These are phyloP conservation scores for Microcebus tavaratra DNA, from an alignment of 2,113 vertebrate species.

Conservation along the genomic window DNA sequence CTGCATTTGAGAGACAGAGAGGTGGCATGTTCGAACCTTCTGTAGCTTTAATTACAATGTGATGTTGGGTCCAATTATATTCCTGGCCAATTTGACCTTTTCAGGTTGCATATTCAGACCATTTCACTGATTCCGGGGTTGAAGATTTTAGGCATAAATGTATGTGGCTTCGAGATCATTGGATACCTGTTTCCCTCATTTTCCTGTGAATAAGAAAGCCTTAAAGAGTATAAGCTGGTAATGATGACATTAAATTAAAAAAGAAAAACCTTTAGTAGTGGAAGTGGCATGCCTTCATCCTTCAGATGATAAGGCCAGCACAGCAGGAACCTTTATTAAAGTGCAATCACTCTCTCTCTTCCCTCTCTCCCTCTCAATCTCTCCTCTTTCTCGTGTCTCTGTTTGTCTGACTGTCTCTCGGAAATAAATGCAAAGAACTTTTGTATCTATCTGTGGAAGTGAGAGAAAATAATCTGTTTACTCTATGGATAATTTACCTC, in stretches of 20 bases:
- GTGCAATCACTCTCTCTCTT: background rate
- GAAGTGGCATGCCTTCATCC: conserved; percentile 63
- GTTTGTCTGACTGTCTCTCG: background rate
- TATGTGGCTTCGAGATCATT: conserved; percentile 28
- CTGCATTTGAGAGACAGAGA: conserved; percentile 77
- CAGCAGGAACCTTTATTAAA: conserved; percentile 11
- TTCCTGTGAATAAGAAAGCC: background rate
- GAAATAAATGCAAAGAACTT: background rate
- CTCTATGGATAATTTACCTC: background rate
- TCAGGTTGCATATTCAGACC: conserved; percentile 72
- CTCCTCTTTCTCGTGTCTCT: background rate
- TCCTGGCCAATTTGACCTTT: conserved; percentile 77
- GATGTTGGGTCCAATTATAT: conserved; percentile 81
- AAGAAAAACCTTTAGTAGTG: conserved; percentile 63
- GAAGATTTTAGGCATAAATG: conserved; percentile 59
- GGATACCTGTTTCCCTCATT: conserved; percentile 51
- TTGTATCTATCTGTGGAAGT: background rate
- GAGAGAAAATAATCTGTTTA: background rate
- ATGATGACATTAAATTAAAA: conserved; percentile 69
- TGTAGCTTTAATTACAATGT: conserved; percentile 81
- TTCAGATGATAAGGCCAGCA: conserved; percentile 58
- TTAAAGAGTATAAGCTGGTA: conserved; percentile 45
- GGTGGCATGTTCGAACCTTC: conserved; percentile 73
- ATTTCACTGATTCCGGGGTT: conserved; percentile 34
- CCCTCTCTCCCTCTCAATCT: background rate